These are phyloP conservation scores for Gambelia wislizenii DNA, from an alignment of 2,797 vertebrate genomes.

Conservation along the genomic window DNA sequence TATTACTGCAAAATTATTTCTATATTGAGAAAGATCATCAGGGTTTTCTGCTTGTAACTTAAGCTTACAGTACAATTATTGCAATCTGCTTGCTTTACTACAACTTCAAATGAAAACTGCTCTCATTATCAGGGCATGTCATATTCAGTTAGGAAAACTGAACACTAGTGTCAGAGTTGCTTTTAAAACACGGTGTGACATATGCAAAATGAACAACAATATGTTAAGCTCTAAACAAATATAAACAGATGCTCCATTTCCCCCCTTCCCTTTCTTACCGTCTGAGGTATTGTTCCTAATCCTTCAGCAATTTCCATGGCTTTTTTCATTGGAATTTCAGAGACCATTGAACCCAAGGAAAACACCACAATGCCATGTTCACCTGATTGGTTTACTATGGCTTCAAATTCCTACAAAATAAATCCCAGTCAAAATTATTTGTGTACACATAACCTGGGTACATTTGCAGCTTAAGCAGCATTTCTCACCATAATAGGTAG, in stretches of 20 bases:
- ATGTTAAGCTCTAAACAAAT: background rate
- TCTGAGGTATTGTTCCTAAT: slow-evolving; percentile 91
- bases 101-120: background rate
- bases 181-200: background rate
- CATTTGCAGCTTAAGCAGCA: background rate
- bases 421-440: slow-evolving; percentile 10
- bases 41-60: background rate
- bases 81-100: background rate
- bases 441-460: accelerated
- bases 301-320: slow-evolving; percentile 85
- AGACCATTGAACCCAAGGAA: slow-evolving; percentile 89
- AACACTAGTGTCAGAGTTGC: background rate
- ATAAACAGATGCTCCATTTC: background rate
- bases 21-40: background rate
- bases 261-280: slow-evolving; percentile 76
- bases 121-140: background rate
- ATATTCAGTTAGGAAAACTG: background rate
- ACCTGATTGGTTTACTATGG: slow-evolving; percentile 89
- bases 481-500: background rate
- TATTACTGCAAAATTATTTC: slow-evolving; percentile 44
- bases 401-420: slow-evolving; percentile 86
- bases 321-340: slow-evolving; percentile 85
- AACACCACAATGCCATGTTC: slow-evolving; percentile 92
- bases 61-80: background rate
- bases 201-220: background rate